These are phyloP conservation scores for Cheilosia scutellata DNA, from an alignment of 2,888 invertebrate species.

Conservation along the genomic window DNA sequence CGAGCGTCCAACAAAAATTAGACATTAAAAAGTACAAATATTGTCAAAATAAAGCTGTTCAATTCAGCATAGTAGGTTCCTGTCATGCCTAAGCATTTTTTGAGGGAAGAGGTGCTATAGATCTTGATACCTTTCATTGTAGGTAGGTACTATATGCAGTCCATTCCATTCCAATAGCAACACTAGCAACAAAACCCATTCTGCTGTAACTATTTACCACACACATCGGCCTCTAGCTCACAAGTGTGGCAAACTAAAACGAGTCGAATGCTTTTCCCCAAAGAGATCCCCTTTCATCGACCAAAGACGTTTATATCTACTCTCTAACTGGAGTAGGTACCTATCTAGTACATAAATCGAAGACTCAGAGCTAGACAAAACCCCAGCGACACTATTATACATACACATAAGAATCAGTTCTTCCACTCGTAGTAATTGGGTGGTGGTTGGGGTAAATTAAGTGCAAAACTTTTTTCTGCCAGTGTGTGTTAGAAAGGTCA, in stretches of 20 bases:
- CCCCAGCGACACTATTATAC: background rate
- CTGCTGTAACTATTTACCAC: conserved; percentile 18
- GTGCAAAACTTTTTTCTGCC: conserved; percentile 13
- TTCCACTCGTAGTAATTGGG: conserved; percentile 25
- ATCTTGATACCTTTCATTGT: background rate
- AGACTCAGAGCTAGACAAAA: conserved; percentile 21
- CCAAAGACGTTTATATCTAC: conserved; percentile 28
- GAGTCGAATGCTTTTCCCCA: conserved; percentile 28
- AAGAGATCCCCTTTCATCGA: conserved; percentile 34
- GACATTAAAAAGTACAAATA: too few relatives aligned
- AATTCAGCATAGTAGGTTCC: too few relatives aligned
- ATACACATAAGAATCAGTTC: conserved; percentile 29
- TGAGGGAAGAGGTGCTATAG: too few relatives aligned
- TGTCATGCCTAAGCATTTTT: too few relatives aligned
- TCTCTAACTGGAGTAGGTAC: conserved; percentile 24
- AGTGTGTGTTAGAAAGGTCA: background rate
- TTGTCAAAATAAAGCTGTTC: too few relatives aligned
- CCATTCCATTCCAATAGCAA: conserved; percentile 17
- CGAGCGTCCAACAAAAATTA: too few relatives aligned
- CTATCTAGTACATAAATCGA: conserved; percentile 37
- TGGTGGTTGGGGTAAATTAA: conserved; percentile 32
- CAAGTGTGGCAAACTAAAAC: conserved; percentile 16
- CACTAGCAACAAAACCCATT: conserved; percentile 26
- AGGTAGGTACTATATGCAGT: too few relatives aligned
- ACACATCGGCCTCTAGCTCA: conserved; percentile 4